phyloP scores from a whole-genome alignment of 2,113 vertebrate genomes.

The Mesitornis unicolor region DNA sequence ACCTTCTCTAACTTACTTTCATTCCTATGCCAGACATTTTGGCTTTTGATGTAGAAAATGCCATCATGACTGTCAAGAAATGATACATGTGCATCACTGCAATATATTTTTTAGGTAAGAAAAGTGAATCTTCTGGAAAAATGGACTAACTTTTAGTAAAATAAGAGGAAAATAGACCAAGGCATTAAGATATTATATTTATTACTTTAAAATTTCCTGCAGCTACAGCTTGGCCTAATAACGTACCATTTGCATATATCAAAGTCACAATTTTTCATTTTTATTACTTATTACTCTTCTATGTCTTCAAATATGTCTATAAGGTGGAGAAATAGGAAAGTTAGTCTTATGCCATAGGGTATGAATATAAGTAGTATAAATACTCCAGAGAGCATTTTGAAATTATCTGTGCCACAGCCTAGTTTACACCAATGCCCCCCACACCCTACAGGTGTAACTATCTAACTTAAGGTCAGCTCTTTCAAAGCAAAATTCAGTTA shows the following conservation, averaged over 20 bases:
- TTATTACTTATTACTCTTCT: not conserved
- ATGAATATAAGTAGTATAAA: not conserved
- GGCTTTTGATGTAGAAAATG: not conserved
- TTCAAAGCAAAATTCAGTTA: not conserved
- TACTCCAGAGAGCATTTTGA: not conserved
- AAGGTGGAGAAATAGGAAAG: not conserved
- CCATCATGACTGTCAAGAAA: not conserved
- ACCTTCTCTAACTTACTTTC: not conserved
- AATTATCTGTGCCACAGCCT: not conserved
- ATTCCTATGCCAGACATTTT: not conserved
- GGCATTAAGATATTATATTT: not conserved
- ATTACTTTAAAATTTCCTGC: not conserved
- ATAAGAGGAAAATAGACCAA: not conserved
- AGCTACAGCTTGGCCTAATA: not conserved
- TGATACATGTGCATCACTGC: rapidly evolving
- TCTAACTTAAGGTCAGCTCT: not conserved
- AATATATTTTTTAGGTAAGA: not conserved
- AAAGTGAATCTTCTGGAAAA: not conserved
- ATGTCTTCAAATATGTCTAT: not conserved
- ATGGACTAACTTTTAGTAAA: not conserved
- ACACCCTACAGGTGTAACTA: rapidly evolving
- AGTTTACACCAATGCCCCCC: not conserved
- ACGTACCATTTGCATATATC: not conserved
- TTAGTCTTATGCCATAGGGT: not conserved
- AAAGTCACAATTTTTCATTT: not conserved